Evolutionary conservation across 2,113 vertebrate species (phyloP).

Genomic region (Ardeotis arabs): DNA sequence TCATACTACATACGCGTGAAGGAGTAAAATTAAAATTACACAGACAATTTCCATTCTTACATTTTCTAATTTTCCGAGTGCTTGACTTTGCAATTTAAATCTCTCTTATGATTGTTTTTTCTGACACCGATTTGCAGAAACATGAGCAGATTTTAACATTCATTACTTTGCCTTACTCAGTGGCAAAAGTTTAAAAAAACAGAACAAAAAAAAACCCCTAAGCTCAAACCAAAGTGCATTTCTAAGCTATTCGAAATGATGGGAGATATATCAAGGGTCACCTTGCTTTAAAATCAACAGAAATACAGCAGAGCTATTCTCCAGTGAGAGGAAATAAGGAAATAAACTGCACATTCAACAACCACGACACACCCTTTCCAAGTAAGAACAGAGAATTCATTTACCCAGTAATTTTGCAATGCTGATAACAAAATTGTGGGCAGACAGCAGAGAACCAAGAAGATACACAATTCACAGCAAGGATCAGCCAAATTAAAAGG

Average conservation of each 20-base stretch:
- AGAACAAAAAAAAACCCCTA: neutral
- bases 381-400: neutral
- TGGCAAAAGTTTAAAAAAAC: neutral
- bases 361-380: neutral
- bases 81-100: neutral
- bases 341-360: neutral
- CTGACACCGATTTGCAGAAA: neutral
- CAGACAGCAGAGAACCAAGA: neutral
- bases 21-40: neutral
- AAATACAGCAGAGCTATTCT: neutral
- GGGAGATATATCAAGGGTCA: neutral
- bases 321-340: neutral
- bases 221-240: neutral
- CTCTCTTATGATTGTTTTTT: neutral
- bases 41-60: neutral
- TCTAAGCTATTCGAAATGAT: neutral
- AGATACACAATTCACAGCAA: neutral
- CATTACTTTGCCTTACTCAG: neutral
- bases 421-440: neutral
- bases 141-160: neutral
- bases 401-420: neutral
- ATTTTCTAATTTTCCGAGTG: neutral
- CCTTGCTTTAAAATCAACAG: neutral
- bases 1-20: neutral
- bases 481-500: conserved; percentile 14